Evolutionary conservation across 2,888 invertebrate species (phyloP).

Genomic region (Melangyna quadrimaculata): DNA sequence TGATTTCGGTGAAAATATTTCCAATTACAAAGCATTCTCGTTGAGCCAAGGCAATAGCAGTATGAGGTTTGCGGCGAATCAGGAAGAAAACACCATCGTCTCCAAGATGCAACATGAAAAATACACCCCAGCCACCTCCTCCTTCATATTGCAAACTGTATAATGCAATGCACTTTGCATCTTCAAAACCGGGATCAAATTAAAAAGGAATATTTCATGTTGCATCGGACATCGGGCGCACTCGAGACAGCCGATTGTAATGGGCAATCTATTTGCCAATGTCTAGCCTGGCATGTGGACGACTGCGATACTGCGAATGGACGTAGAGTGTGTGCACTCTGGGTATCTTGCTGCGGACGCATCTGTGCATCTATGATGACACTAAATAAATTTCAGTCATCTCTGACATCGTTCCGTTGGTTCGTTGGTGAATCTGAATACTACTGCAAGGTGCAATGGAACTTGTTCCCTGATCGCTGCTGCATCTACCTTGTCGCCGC

Average conservation of each 20-base stretch:
- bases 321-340: slow-evolving; percentile 10
- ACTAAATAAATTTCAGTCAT: slow-evolving; percentile 70
- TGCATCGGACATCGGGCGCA: slow-evolving; percentile 55
- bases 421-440: slow-evolving; percentile 33
- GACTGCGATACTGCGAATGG: neutral
- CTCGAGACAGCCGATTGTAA: slow-evolving; percentile 65
- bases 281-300: slow-evolving; percentile 35
- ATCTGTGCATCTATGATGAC: slow-evolving; percentile 68
- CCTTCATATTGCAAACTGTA: neutral
- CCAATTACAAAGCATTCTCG: slow-evolving; percentile 49
- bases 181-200: slow-evolving; percentile 58
- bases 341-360: slow-evolving; percentile 27
- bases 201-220: slow-evolving; percentile 71
- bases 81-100: slow-evolving; percentile 57
- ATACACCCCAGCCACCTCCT: neutral
- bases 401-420: slow-evolving; percentile 50
- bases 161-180: neutral
- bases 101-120: slow-evolving; percentile 12
- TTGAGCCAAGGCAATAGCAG: neutral
- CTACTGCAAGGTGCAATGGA: slow-evolving; percentile 55
- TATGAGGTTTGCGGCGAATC: neutral
- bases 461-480: slow-evolving; percentile 44
- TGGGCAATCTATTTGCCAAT: slow-evolving; percentile 66
- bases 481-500: slow-evolving; percentile 20
- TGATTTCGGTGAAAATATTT: slow-evolving; percentile 36